Evolutionary conservation across 2,888 invertebrate species (phyloP), one percentile per base, ranked within the genome.

Genomic region (Salticus scenicus): DNA sequence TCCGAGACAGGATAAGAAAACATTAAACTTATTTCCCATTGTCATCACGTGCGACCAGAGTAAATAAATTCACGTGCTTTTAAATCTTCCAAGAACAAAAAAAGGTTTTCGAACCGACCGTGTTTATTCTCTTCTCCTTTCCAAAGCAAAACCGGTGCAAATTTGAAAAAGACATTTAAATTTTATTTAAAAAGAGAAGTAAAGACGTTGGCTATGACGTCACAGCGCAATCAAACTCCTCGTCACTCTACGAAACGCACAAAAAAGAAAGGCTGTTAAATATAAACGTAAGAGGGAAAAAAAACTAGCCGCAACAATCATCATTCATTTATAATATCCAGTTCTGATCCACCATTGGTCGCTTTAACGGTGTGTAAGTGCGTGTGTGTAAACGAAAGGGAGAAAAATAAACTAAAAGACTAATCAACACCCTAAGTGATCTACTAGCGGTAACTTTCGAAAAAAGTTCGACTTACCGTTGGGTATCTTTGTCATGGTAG

Each of bases 401-500:
- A 28, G 66, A 41, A 74, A 24, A 42, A 41, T 14, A 66, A 76
- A n/a, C 63, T 27, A 63, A 27, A 27, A 10, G 27, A 63, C 63
- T 24, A 63, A 47, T 47, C 47, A 47, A 47, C 47, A 47, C 47
- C 47, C 47, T 47, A 37, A 24, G 70, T 42, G 70, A 42, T 27
- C 42, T 14, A 37, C 20, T 4, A 17, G 12, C 27, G 37, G 41
- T 24, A 70, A 70, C 27, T 41, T 37, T 70, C 27, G 41, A 78
- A 78, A 33, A 20, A 57, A 41, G 37, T 27, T n/a, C 28, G 42
- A 73, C 83, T 84, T 84, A 84, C 83, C 83, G 66, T 77, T 77
- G 27, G 72, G 77, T 37, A 77, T 77, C 83, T 84, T 84, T 66
- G 83, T 84, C 83, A 84, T 84, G 51, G 67, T 47, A 30, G 42